Conservation (phyloP, 2,113 vertebrate genomes). For the Apteryx mantelli region DNA sequence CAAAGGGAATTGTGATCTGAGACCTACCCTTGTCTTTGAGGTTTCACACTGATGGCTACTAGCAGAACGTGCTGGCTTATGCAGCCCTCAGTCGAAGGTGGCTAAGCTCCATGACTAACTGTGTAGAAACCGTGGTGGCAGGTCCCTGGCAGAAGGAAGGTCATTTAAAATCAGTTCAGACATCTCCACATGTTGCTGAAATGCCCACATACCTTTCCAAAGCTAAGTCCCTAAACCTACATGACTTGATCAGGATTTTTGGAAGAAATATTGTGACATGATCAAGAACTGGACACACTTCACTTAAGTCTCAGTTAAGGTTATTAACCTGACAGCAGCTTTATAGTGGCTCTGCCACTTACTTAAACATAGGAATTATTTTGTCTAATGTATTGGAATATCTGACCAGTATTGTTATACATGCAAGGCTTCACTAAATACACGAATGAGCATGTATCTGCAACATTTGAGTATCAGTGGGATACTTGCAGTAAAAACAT, state of each 20-base stretch:
- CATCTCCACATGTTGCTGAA: neutral
- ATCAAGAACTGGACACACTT: neutral
- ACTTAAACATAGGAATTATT: neutral
- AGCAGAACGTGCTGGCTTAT: neutral
- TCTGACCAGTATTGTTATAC: neutral
- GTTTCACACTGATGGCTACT: neutral
- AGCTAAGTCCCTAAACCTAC: neutral
- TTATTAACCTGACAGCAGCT: neutral
- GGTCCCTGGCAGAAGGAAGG: neutral
- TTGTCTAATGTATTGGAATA: neutral
- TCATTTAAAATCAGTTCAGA: neutral
- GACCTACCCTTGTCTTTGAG: neutral
- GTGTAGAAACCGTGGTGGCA: neutral
- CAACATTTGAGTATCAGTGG: neutral
- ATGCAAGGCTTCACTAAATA: neutral
- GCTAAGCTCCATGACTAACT: neutral
- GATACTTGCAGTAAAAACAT: neutral
- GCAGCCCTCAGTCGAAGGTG: rapidly evolving
- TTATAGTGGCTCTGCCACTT: neutral
- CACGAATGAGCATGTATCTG: neutral
- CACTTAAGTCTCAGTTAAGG: neutral
- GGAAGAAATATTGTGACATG: neutral
- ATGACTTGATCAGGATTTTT: neutral
- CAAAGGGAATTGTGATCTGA: neutral
- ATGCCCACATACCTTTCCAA: neutral